Base-by-base conservation (phyloP, 35 echinoderm and acorn worm genomes). In the Heliocidaris tuberculata region DNA sequence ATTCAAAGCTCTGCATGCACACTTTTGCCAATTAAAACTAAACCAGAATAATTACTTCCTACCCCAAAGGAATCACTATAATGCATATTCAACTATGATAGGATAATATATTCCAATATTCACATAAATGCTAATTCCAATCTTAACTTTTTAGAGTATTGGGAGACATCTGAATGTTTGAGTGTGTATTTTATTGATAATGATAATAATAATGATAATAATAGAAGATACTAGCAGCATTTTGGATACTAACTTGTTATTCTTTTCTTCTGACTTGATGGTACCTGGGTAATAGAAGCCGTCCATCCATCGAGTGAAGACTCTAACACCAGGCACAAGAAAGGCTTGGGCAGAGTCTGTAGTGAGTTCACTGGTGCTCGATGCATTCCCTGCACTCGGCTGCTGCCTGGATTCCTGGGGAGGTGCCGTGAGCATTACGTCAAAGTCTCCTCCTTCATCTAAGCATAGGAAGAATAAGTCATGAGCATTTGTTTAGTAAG, bases 291-390 rank as follows among this genome's bases (percentile, higher is more conserved):
- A 97, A 70, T 95, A 97, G 49, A 90, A 97, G 10, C 90, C 78
- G 91, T 97, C 96, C 49, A 95, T 19, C 97, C 97, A 97, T 17
- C 94, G 96, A 59, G 95, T 93, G 30, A 95, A 95, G 31, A 97
- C 97, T 60, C 92, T 95, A 6, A 90, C 50, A 7, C 97, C 97
- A n/a, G 97, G 97, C 1, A 94, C 11, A 2, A 97, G 60, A 27
- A 86, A 86, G 50, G 90, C 24, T 50, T 93, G 91, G 2, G 91
- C 91, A 13, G 50, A 59, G 32, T 49, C 91, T 4, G 91, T 52
- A 19, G 87, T 89, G 32, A 29, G 9, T 7, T 88, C 86, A 13
- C 86, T 31, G 24, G 85, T 29, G 31, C 85, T 89, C 15, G 87
- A 89, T n/a, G 65, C 27, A 78, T 8, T 78, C 21, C 19, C 52